Conservation (phyloP, 2,888 invertebrate species). For the Clostera curtula region DNA sequence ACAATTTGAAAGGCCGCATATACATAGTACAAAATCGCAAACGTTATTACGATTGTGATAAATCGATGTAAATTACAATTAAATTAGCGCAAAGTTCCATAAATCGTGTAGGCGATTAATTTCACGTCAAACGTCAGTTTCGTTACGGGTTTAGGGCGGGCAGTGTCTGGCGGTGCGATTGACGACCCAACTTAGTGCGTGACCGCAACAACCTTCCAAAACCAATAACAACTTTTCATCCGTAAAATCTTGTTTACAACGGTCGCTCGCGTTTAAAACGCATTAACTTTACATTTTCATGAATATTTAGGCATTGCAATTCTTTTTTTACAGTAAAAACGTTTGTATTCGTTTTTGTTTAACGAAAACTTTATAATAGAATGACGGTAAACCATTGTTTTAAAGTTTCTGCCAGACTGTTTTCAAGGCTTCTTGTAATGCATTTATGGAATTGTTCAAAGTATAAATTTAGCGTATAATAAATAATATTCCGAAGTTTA, state of each 20-base stretch:
- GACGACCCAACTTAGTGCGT: conserved; percentile 20
- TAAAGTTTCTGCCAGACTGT: conserved; percentile 6
- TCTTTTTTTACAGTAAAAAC: too few species aligned
- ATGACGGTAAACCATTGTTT: conserved; percentile 4
- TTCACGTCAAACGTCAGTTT: conserved; percentile 17
- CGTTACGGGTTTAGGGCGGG: conserved; percentile 12
- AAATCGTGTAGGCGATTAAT: conserved; percentile 17
- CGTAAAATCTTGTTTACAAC: conserved; percentile 27
- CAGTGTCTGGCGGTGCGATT: conserved; percentile 6
- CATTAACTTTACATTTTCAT: not conserved
- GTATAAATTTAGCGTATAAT: conserved; percentile 15
- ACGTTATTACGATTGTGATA: too few species aligned
- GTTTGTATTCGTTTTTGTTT: too few species aligned
- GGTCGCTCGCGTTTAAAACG: conserved; percentile 5
- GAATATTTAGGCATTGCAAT: too few species aligned
- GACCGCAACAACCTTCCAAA: conserved; percentile 23
- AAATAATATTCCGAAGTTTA: conserved; percentile 21
- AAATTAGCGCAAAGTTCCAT: conserved; percentile 10
- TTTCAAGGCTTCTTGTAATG: conserved; percentile 7
- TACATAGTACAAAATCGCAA: too few species aligned
- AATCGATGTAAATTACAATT: too few species aligned
- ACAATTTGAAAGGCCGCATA: too few species aligned
- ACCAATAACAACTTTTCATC: conserved; percentile 25
- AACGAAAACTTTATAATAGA: too few species aligned
- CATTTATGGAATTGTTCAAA: conserved; percentile 18